Evolutionary conservation across 1,140 invertebrate genomes (phyloP).

Genomic region (Battus philenor): DNA sequence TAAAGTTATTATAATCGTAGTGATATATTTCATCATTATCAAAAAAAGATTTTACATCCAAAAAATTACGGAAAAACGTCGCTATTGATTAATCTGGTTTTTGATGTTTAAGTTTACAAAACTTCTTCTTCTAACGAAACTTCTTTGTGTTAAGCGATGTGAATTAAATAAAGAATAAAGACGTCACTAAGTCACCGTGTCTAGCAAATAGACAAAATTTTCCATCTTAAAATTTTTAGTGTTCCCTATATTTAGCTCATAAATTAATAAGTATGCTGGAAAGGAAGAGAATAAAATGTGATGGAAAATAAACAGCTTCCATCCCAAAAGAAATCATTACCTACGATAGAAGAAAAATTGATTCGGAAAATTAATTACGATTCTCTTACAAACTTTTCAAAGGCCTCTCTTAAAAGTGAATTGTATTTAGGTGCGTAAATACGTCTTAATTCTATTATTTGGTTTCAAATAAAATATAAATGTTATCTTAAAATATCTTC

Average conservation of each 20-base stretch:
- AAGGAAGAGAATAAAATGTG: conserved; percentile 61
- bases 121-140: too few species aligned
- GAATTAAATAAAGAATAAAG: conserved; percentile 23
- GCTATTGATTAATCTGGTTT: too few species aligned
- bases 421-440: conserved; percentile 44
- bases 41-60: too few species aligned
- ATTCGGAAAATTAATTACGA: conserved; percentile 52
- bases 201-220: conserved; percentile 41
- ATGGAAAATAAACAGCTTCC: conserved; percentile 66
- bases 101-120: too few species aligned
- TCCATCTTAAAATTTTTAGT: conserved; percentile 36
- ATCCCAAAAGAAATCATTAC: conserved; percentile 54
- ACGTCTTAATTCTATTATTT: background rate
- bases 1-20: too few species aligned
- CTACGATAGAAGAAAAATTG: conserved; percentile 56
- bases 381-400: conserved; percentile 24
- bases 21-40: too few species aligned
- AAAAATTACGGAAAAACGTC: too few species aligned
- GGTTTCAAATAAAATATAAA: background rate
- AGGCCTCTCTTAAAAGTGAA: conserved; percentile 31
- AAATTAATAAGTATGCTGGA: conserved; percentile 51
- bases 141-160: conserved; percentile 1
- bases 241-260: conserved; percentile 21
- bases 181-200: conserved; percentile 15
- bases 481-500: background rate